phyloP scores from a whole-genome alignment of 2,888 invertebrate genomes.

The Eristalis intricaria region DNA sequence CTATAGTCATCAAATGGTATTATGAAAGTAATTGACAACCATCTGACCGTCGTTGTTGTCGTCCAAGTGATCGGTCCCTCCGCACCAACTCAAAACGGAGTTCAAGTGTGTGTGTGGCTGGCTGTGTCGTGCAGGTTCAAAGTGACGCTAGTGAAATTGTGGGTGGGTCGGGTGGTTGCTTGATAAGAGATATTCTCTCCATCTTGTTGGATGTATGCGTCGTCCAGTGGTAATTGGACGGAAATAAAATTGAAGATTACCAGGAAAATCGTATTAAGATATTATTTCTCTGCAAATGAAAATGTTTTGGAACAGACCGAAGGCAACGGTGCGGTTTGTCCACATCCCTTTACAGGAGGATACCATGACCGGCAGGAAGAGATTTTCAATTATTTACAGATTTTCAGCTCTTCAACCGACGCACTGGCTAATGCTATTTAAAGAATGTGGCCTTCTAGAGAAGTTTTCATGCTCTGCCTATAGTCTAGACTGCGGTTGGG shows the following conservation, averaged over 20 bases:
- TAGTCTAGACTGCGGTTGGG: not conserved
- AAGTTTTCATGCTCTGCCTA: not conserved
- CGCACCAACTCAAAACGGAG: not conserved
- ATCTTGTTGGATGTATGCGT: conserved; percentile 16
- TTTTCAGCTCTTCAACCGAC: conserved; percentile 24
- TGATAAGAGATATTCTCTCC: not conserved
- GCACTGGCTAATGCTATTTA: not conserved
- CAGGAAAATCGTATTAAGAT: conserved; percentile 66
- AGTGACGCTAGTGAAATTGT: not conserved
- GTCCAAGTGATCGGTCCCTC: not conserved
- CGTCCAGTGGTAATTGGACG: conserved; percentile 59
- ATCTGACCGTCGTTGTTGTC: no score
- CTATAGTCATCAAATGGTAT: conserved; percentile 53
- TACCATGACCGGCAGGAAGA: conserved; percentile 3
- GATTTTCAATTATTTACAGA: conserved; percentile 62
- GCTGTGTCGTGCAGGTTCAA: not conserved
- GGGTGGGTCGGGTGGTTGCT: not conserved
- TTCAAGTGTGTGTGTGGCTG: not conserved
- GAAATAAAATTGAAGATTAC: conserved; percentile 67
- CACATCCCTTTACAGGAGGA: not conserved
- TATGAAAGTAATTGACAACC: conserved; percentile 59
- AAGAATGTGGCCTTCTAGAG: not conserved
- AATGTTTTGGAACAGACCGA: not conserved
- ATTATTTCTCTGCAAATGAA: conserved; percentile 55
- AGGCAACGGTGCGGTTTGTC: not conserved